Conservation (phyloP, 2,113 vertebrate genomes). For the Eolophus roseicapilla region DNA sequence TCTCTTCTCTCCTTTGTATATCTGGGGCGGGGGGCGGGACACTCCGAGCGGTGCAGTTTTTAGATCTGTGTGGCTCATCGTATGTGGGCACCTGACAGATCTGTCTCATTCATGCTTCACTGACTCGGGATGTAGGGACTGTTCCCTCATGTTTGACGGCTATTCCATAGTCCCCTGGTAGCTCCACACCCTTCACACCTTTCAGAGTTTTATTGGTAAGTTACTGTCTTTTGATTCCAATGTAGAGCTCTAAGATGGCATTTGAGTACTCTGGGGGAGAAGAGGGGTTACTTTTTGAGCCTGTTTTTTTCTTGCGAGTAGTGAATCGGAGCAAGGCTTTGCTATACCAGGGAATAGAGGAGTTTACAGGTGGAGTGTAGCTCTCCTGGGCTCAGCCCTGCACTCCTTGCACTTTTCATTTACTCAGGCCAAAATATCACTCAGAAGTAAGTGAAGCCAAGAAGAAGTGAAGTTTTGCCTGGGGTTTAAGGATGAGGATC, state of each 20-base stretch:
- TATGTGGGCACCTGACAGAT: constrained; percentile 30
- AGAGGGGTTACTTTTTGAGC: not conserved
- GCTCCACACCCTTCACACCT: not conserved
- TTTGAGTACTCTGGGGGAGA: not conserved
- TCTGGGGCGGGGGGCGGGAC: not conserved
- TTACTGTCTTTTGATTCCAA: not conserved
- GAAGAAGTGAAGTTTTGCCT: constrained; percentile 1
- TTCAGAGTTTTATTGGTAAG: not conserved
- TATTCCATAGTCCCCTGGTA: not conserved
- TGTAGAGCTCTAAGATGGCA: not conserved
- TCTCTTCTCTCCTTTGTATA: not conserved
- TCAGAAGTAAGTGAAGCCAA: constrained; percentile 22
- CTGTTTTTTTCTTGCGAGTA: not conserved
- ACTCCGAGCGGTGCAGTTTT: constrained; percentile 21
- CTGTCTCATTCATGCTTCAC: constrained; percentile 27
- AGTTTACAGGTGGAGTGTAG: not conserved
- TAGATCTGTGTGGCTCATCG: not conserved
- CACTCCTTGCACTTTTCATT: not conserved
- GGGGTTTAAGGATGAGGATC: constrained; percentile 15
- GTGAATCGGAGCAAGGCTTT: not conserved
- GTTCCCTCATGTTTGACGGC: not conserved
- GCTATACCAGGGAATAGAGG: not conserved
- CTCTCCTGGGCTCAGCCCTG: not conserved
- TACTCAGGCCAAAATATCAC: constrained; percentile 4
- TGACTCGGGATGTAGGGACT: constrained; percentile 26